Evolutionary conservation across 2,888 invertebrate genomes (phyloP).

Genomic region (Cistogaster globosa): DNA sequence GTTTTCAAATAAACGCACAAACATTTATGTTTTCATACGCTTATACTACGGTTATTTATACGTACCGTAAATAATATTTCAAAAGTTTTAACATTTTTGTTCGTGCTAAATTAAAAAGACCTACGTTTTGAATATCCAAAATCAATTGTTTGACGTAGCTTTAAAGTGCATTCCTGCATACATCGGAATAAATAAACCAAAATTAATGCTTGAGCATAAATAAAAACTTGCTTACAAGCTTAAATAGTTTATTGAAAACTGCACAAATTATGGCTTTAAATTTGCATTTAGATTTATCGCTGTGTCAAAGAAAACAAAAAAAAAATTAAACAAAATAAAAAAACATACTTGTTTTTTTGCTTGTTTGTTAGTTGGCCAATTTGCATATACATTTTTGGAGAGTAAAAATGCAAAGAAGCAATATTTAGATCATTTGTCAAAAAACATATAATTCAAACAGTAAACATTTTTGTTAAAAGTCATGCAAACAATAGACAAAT

Average conservation of each 20-base stretch:
- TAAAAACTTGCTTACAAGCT: slow-evolving; percentile 56
- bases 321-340: neutral
- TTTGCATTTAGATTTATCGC: slow-evolving; percentile 70
- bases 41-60: too few species aligned
- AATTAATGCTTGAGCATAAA: slow-evolving; percentile 39
- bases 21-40: neutral
- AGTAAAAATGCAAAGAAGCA: neutral
- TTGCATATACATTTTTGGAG: slow-evolving; percentile 52
- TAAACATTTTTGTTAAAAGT: too few species aligned
- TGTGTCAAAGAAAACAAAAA: neutral
- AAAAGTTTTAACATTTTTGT: neutral
- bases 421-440: slow-evolving; percentile 67
- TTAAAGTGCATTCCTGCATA: slow-evolving; percentile 1
- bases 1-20: slow-evolving; percentile 7
- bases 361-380: slow-evolving; percentile 52
- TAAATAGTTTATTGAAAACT: slow-evolving; percentile 69
- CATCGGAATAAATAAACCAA: slow-evolving; percentile 14
- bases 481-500: too few species aligned
- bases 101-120: slow-evolving; percentile 37
- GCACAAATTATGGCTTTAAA: slow-evolving; percentile 69
- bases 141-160: neutral
- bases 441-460: too few species aligned
- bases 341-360: slow-evolving; percentile 55
- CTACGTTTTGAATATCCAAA: slow-evolving; percentile 56
- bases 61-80: neutral